phyloP scores from a whole-genome alignment of 2,113 vertebrate genomes.

The Microcebus murinus region DNA sequence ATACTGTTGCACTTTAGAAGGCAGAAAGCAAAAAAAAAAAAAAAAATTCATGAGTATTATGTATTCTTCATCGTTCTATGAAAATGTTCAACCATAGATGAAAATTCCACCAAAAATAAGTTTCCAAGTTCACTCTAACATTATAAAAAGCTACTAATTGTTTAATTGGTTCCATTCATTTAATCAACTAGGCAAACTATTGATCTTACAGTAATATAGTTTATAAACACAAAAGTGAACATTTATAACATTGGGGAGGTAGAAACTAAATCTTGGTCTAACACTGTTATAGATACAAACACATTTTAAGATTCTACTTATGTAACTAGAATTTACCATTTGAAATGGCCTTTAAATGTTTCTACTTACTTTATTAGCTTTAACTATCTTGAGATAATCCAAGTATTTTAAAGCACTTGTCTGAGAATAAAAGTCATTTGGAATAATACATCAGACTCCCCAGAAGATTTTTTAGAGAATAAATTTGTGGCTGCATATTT shows the following conservation, averaged over 20 bases:
- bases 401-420: constrained; percentile 78
- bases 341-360: constrained; percentile 79
- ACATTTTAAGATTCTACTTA: constrained; percentile 64
- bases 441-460: constrained; percentile 82
- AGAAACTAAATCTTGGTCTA: constrained; percentile 71
- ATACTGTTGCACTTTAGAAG: constrained; percentile 30
- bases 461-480: constrained; percentile 76
- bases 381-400: constrained; percentile 80
- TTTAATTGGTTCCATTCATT: constrained; percentile 59
- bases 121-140: constrained; percentile 48
- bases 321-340: constrained; percentile 80
- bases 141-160: constrained; percentile 54
- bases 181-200: constrained; percentile 62
- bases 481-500: constrained; percentile 75
- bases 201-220: constrained; percentile 60
- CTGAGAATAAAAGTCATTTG: constrained; percentile 76
- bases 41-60: background rate
- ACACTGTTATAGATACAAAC: constrained; percentile 77
- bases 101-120: constrained; percentile 63
- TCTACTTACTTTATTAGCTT: constrained; percentile 74
- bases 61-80: constrained; percentile 15
- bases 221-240: constrained; percentile 66
- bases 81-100: constrained; percentile 40
- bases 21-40: constrained; percentile 6
- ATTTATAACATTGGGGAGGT: constrained; percentile 74